Base-by-base conservation (phyloP, 2,113 vertebrate species). In the Cheirogaleus medius region DNA sequence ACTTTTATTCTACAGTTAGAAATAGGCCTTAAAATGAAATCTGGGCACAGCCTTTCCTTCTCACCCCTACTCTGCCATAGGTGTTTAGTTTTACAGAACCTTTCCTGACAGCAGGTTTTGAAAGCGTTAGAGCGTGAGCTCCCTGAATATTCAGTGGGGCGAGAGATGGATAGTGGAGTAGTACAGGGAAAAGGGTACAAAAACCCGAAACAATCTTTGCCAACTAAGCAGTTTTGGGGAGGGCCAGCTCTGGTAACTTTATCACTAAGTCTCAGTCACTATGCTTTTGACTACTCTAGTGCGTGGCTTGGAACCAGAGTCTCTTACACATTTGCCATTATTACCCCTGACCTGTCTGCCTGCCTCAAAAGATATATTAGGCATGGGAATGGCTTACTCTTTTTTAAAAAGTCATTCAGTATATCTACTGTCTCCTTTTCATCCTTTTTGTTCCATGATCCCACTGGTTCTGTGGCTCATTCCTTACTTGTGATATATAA, bases 1-100 rank as follows among this genome's bases (percentile, higher is more conserved):
- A 71, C 23, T 63, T 97, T 87, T 63, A 54, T 92, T 95, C 74
- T 92, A 66, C 52, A 94, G 34, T 90, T 83, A 97, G 54, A 87
- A 78, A 69, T 64, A 83, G 76, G 25, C 42, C 71, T 86, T 77
- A 69, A 97, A 64, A 58, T 87, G 78, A 85, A 87, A 64, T 83
- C 73, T 89, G 63, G 83, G 17, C 37, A 49, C n/a, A 94, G 29
- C n/a, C 32, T 89, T 29, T 80, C 69, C 21, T 96, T 78, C 68
- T 92, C 11, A 68, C 23, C 8, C 17, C 44, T 58, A 68, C 73
- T 86, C 64, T 93, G 23, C 49, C 58, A n/a, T 56, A 37, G 29
- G 69, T 60, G n/a, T 58, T 8, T 84, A 42, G 20, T 76, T 84
- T 69, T 15, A 29, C 29, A n/a, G 84, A 6, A 3, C 44, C 64